A percentile compares a stretch with the other conserved stretches of the same genome.
These are phyloP conservation scores for Caracal caracal DNA, from an alignment of 2,113 vertebrate species.

Conservation along the genomic window DNA sequence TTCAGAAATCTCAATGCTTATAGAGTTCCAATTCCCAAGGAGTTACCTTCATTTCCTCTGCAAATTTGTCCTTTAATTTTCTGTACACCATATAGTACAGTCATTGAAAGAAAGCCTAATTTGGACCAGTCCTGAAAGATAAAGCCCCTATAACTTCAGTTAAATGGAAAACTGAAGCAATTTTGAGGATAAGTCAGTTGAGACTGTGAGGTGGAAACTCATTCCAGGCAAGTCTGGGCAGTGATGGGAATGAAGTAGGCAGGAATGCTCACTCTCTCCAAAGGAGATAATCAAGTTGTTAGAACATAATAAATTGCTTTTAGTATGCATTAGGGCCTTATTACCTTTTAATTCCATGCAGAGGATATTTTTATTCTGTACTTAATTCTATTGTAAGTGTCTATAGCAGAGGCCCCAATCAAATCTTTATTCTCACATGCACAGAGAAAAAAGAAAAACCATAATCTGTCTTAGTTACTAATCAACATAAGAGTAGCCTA, in stretches of 20 bases:
- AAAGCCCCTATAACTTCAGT: neutral
- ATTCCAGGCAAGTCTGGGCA: neutral
- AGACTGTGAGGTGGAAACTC: neutral
- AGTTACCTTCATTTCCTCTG: neutral
- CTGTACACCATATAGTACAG: neutral
- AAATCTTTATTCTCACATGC: constrained; percentile 11
- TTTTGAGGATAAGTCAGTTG: neutral
- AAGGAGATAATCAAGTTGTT: constrained; percentile 44
- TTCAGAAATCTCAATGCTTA: neutral
- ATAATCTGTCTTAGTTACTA: neutral
- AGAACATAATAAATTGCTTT: constrained; percentile 51
- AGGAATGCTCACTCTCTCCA: neutral
- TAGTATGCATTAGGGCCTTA: neutral
- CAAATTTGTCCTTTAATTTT: neutral
- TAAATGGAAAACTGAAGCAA: neutral
- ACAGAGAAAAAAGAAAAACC: constrained; percentile 21
- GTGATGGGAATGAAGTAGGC: neutral
- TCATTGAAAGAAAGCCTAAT: constrained; percentile 24
- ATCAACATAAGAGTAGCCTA: neutral
- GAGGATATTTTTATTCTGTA: constrained; percentile 30
- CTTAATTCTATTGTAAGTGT: constrained; percentile 44
- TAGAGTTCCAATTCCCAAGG: neutral
- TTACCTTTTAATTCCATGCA: constrained; percentile 45
- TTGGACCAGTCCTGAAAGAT: neutral
- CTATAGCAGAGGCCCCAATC: neutral